Percentiles rank a stretch among this genome's conserved stretches.
phyloP scores from a whole-genome alignment of 2,888 invertebrate species.

The Antitype chi region DNA sequence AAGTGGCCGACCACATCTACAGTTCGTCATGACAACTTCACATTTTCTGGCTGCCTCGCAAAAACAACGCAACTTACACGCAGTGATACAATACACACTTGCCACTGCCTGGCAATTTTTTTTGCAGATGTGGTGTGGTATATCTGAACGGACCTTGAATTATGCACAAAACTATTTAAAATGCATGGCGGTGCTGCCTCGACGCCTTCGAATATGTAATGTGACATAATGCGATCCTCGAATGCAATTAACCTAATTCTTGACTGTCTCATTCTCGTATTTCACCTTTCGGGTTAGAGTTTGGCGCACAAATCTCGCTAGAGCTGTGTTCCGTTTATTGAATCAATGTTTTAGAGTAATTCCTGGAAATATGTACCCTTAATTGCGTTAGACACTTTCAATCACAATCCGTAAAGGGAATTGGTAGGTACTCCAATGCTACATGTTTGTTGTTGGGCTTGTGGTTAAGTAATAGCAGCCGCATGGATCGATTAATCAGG shows the following conservation, averaged over 20 bases:
- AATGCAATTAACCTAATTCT: slow-evolving; percentile 73
- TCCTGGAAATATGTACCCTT: neutral
- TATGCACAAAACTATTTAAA: slow-evolving; percentile 74
- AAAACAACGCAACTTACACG: neutral
- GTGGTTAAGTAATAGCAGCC: no score
- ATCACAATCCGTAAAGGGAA: neutral
- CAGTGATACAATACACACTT: neutral
- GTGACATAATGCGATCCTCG: slow-evolving; percentile 70
- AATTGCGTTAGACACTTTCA: neutral
- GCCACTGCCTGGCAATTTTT: neutral
- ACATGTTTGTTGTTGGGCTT: no score
- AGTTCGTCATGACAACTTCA: neutral
- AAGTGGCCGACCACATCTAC: no score
- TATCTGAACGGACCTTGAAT: slow-evolving; percentile 28
- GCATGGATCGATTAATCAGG: no score
- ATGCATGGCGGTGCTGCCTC: slow-evolving; percentile 72
- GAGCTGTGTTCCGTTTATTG: neutral
- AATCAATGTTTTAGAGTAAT: slow-evolving; percentile 8
- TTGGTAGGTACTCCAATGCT: neutral
- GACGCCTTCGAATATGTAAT: slow-evolving; percentile 69
- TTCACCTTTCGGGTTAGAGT: slow-evolving; percentile 44
- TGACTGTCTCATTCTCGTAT: slow-evolving; percentile 41
- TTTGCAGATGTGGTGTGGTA: neutral
- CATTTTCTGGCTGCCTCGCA: neutral
- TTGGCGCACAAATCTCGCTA: slow-evolving; percentile 12